A percentile compares a stretch with the other conserved stretches of the same genome.
Evolutionary conservation across 2,797 vertebrate species (phyloP).

Genomic region (Spatula clypeata): DNA sequence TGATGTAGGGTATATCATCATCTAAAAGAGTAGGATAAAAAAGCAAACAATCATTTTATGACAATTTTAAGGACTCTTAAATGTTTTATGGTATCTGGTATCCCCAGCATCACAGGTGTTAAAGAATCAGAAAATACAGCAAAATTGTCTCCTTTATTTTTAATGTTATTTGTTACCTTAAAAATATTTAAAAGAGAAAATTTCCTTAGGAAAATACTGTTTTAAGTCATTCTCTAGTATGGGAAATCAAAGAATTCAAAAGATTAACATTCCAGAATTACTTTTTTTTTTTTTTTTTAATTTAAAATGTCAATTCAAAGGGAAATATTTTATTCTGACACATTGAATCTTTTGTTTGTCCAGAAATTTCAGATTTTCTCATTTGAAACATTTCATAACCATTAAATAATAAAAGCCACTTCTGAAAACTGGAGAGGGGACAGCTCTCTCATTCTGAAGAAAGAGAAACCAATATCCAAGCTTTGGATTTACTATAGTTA

Average conservation of each 20-base stretch:
- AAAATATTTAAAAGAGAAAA: not conserved
- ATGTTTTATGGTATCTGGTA: not conserved
- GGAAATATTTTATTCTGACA: not conserved
- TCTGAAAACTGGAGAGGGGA: not conserved
- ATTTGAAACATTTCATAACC: not conserved
- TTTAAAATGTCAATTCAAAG: not conserved
- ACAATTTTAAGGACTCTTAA: not conserved
- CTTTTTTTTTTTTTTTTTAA: not conserved
- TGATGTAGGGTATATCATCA: fast-evolving
- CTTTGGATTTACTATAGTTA: not conserved
- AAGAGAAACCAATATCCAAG: not conserved
- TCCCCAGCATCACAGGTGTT: not conserved
- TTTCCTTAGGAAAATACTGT: not conserved
- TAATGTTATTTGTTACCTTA: not conserved
- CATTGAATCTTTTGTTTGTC: not conserved
- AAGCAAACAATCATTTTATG: not conserved
- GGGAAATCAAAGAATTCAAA: not conserved
- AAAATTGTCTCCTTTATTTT: not conserved
- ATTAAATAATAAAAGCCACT: not conserved
- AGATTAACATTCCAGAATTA: not conserved
- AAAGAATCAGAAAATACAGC: not conserved
- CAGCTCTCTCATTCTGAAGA: not conserved
- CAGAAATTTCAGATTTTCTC: not conserved
- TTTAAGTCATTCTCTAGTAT: not conserved
- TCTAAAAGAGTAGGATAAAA: conserved; percentile 18